Percentiles rank a stretch among this genome's conserved stretches.
Evolutionary conservation across 1,140 invertebrate genomes (phyloP).

Genomic region (Brevipalpus yothersi): DNA sequence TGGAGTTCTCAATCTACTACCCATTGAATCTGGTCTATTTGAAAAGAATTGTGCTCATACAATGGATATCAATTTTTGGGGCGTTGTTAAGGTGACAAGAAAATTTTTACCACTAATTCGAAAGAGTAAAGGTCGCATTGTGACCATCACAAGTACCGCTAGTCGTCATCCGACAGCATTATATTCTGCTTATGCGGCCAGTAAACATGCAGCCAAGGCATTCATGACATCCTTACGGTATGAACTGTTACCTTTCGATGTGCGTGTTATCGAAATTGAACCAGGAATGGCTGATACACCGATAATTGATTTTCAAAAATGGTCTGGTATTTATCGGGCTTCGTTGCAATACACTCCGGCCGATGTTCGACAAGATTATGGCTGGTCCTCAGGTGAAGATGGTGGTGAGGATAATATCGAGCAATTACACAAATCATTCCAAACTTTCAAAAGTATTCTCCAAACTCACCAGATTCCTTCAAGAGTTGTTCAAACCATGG

Average conservation of each 20-base stretch:
- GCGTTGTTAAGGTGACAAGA: conserved; percentile 8
- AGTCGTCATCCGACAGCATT: conserved; percentile 2
- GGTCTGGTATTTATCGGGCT: too few relatives aligned
- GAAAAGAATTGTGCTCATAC: conserved; percentile 1
- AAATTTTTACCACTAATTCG: conserved; percentile 9
- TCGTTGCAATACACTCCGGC: too few relatives aligned
- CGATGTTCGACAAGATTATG: too few relatives aligned
- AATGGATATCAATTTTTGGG: conserved; percentile 11
- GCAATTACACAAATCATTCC: too few relatives aligned
- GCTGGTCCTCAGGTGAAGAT: too few relatives aligned
- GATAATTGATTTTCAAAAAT: not conserved
- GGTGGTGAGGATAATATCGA: too few relatives aligned
- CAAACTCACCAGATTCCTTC: too few relatives aligned
- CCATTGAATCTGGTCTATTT: conserved; percentile 16
- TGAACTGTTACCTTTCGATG: conserved; percentile 21
- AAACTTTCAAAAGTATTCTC: too few relatives aligned
- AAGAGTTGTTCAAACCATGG: too few relatives aligned
- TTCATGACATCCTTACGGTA: conserved; percentile 8
- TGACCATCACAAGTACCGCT: conserved; percentile 6
- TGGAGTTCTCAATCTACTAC: conserved; percentile 18
- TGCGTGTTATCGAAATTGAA: conserved; percentile 25
- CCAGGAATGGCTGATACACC: conserved; percentile 22
- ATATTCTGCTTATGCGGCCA: conserved; percentile 9
- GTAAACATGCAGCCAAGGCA: conserved; percentile 7
- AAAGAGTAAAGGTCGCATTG: conserved; percentile 9